phyloP scores from a whole-genome alignment of 2,797 vertebrate genomes.

The Pipistrellus nathusii region DNA sequence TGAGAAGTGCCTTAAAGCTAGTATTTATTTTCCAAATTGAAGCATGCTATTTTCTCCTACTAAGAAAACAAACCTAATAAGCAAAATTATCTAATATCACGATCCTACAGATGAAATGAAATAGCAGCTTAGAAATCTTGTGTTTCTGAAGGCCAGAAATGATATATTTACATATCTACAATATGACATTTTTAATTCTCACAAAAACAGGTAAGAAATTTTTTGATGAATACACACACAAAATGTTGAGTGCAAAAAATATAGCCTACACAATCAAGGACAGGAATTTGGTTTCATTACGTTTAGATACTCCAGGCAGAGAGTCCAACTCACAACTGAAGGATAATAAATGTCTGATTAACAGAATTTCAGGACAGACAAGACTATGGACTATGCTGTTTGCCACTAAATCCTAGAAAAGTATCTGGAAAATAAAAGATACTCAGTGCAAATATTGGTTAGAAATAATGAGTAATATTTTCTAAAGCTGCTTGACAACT shows the following conservation, averaged over 20 bases:
- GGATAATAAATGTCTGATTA: conserved; percentile 15
- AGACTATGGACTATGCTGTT: background rate
- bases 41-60: conserved; percentile 29
- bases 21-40: background rate
- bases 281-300: background rate
- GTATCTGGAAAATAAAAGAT: background rate
- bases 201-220: background rate
- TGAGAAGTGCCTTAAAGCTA: background rate
- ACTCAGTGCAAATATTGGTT: background rate
- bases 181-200: background rate
- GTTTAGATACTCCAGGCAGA: background rate
- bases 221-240: background rate
- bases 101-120: conserved; percentile 53
- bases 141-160: conserved; percentile 47
- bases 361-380: background rate
- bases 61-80: conserved; percentile 47
- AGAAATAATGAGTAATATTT: background rate
- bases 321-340: background rate
- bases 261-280: background rate
- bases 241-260: background rate
- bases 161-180: background rate
- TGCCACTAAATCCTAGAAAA: background rate
- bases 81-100: conserved; percentile 27
- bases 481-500: conserved; percentile 6
- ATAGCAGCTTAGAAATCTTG: conserved; percentile 23